Percentiles rank a stretch among this genome's conserved stretches.
Evolutionary conservation across 2,888 invertebrate genomes (phyloP).

Genomic region (Noctua fimbriata): DNA sequence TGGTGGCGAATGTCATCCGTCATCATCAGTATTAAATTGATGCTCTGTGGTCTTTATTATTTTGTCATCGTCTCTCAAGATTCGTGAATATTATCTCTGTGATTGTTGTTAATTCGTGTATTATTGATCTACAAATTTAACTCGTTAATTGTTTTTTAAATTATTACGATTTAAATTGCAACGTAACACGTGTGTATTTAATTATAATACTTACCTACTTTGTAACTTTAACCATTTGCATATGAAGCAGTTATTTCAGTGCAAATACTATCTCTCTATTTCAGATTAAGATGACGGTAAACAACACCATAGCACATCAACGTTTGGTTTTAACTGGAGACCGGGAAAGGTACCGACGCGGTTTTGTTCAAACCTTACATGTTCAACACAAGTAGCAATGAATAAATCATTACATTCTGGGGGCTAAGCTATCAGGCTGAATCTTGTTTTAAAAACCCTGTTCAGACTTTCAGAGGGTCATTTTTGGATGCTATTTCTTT

Average conservation of each 20-base stretch:
- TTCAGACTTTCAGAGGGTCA: background rate
- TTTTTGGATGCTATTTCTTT: background rate
- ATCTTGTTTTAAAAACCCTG: background rate
- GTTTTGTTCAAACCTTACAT: background rate
- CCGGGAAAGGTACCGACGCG: constrained; percentile 83
- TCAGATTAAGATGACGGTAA: constrained; percentile 82
- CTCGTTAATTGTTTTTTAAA: background rate
- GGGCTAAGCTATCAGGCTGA: background rate
- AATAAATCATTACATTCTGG: background rate
- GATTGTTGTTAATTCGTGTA: constrained; percentile 5
- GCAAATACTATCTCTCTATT: constrained; percentile 10
- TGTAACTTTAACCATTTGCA: background rate
- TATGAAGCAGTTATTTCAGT: background rate
- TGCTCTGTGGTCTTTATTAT: background rate
- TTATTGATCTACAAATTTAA: background rate
- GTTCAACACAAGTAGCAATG: background rate
- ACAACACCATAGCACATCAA: constrained; percentile 89
- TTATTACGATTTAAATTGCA: background rate
- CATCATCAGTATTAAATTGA: background rate
- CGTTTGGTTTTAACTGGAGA: constrained; percentile 88
- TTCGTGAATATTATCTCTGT: background rate
- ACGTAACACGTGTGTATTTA: constrained; percentile 11
- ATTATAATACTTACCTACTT: background rate
- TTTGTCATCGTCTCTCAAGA: background rate
- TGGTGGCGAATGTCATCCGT: background rate